A percentile compares a stretch with the other conserved stretches of the same genome.
Conservation (phyloP, 2,113 vertebrate species). For the Melanostigma gelatinosum region DNA sequence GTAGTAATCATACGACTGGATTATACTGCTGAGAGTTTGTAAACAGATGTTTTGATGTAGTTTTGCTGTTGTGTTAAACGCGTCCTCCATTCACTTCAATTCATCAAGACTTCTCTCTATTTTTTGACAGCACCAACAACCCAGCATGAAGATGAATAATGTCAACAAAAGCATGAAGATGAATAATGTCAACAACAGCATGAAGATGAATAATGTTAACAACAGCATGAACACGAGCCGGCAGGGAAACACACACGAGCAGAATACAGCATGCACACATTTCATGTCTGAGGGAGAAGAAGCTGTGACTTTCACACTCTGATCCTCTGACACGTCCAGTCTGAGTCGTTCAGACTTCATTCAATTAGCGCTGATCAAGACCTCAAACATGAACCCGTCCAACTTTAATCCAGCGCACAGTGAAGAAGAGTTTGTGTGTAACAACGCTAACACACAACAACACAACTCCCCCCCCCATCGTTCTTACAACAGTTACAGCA, state of each 20-base stretch:
- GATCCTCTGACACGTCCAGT: no score
- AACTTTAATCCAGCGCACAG: not conserved
- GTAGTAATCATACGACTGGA: no score
- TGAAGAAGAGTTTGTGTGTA: not conserved
- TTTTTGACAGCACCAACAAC: not conserved
- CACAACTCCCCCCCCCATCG: not conserved
- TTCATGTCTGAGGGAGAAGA: not conserved
- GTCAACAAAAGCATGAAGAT: slow-evolving; percentile 1
- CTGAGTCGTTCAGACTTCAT: not conserved
- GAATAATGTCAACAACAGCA: not conserved
- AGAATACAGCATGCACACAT: slow-evolving; percentile 4
- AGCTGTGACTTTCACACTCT: not conserved
- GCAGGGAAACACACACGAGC: slow-evolving; percentile 34
- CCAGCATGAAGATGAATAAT: not conserved
- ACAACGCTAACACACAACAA: no score
- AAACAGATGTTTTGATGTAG: no score
- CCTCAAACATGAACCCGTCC: not conserved
- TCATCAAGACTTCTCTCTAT: no score
- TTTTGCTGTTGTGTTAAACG: no score
- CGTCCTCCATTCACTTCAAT: no score
- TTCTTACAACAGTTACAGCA: slow-evolving; percentile 2
- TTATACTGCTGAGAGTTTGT: no score
- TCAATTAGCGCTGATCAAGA: slow-evolving; percentile 14
- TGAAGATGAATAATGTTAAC: not conserved
- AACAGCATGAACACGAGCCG: not conserved